A percentile compares a stretch with the other conserved stretches of the same genome.
Evolutionary conservation across 2,113 vertebrate genomes (phyloP).

Genomic region (Pseudolaguvia tuberculata): DNA sequence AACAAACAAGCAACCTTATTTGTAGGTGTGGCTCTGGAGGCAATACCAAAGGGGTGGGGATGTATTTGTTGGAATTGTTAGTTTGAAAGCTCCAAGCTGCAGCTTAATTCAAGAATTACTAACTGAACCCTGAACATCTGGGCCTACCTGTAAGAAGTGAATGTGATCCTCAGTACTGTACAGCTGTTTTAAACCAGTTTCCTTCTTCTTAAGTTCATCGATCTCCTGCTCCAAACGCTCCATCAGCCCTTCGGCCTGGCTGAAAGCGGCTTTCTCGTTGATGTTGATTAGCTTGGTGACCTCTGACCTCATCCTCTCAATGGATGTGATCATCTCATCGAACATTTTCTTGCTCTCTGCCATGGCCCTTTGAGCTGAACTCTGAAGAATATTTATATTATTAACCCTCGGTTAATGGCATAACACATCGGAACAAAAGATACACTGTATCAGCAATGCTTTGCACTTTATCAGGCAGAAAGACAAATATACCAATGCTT

Average conservation of each 20-base stretch:
- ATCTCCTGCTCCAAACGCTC: conserved; percentile 76
- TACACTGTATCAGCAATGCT: conserved; percentile 19
- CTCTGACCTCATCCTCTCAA: conserved; percentile 76
- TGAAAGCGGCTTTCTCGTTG: conserved; percentile 74
- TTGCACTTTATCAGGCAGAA: conserved; percentile 29
- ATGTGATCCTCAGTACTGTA: conserved; percentile 77
- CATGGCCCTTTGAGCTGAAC: conserved; percentile 74
- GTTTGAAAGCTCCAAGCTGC: no score
- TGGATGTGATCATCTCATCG: conserved; percentile 75
- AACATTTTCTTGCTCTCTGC: conserved; percentile 77
- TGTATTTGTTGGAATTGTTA: not conserved
- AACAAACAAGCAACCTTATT: not conserved
- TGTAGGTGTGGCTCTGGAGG: not conserved
- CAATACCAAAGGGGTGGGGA: not conserved
- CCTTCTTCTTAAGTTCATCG: conserved; percentile 73
- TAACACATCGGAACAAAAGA: conserved; percentile 17
- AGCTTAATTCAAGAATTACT: not conserved
- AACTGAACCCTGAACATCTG: not conserved
- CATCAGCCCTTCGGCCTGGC: conserved; percentile 70
- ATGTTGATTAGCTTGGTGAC: conserved; percentile 75
- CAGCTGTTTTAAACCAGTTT: conserved; percentile 72
- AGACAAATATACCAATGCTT: conserved; percentile 25
- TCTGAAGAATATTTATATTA: conserved; percentile 52
- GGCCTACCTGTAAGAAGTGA: conserved; percentile 71
- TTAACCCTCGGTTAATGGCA: not conserved